A percentile compares a stretch with the other conserved stretches of the same genome.
Evolutionary conservation across 2,113 vertebrate genomes (phyloP).

Genomic region (Pterocles burchelli): DNA sequence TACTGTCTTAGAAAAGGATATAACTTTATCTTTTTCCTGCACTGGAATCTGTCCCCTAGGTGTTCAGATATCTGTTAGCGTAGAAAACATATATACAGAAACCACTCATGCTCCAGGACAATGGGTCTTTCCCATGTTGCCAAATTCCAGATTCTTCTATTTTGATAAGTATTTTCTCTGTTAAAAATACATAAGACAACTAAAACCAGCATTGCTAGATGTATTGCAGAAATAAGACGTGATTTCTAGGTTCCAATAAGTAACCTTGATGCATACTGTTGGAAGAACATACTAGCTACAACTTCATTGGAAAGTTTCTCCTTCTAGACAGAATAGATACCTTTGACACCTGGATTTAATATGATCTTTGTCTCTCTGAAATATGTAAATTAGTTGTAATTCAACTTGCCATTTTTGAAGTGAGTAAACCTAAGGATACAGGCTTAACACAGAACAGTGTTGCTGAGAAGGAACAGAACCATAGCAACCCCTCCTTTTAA

Average conservation of each 20-base stretch:
- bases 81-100: not conserved
- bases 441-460: not conserved
- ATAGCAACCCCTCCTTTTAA: not conserved
- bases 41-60: not conserved
- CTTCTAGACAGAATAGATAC: not conserved
- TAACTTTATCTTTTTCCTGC: not conserved
- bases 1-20: not conserved
- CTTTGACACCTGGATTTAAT: not conserved
- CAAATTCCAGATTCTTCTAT: not conserved
- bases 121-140: not conserved
- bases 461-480: not conserved
- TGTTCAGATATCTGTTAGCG: not conserved
- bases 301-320: not conserved
- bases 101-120: not conserved
- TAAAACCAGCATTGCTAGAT: not conserved
- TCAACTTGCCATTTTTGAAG: not conserved
- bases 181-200: not conserved
- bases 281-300: not conserved
- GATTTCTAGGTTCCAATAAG: not conserved
- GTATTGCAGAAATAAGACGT: not conserved
- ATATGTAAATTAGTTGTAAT: not conserved
- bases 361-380: not conserved
- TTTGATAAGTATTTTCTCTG: not conserved
- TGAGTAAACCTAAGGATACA: not conserved
- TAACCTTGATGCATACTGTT: not conserved